A percentile compares a stretch with the other conserved stretches of the same genome.
Evolutionary conservation across 1,140 invertebrate genomes (phyloP).

Genomic region (Cephus cinctus): DNA sequence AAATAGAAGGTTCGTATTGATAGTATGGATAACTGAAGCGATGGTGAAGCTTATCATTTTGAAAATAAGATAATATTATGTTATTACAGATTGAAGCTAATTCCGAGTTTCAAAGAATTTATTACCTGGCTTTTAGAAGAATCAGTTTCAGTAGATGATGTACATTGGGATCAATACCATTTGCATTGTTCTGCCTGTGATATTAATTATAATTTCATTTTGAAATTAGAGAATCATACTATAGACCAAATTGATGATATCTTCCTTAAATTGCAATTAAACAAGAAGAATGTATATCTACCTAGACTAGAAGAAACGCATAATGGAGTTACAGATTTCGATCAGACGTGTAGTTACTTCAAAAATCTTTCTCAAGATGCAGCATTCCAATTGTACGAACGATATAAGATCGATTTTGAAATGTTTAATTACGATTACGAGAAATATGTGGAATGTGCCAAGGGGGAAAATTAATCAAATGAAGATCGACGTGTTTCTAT

Average conservation of each 20-base stretch:
- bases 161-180: conserved; percentile 48
- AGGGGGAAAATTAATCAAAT: conserved; percentile 9
- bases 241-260: conserved; percentile 35
- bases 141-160: conserved; percentile 37
- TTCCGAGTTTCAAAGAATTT: conserved; percentile 53
- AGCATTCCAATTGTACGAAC: conserved; percentile 38
- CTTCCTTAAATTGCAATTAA: conserved; percentile 34
- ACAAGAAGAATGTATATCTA: conserved; percentile 27
- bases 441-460: conserved; percentile 37
- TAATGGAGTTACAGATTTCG: conserved; percentile 36
- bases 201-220: conserved; percentile 41
- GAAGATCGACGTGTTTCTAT: too few relatives aligned
- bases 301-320: conserved; percentile 29
- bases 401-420: conserved; percentile 49
- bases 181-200: conserved; percentile 46
- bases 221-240: conserved; percentile 44
- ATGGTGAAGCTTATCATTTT: not conserved
- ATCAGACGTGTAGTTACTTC: conserved; percentile 46
- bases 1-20: conserved; percentile 33
- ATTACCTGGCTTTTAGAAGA: conserved; percentile 41
- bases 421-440: conserved; percentile 46
- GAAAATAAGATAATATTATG: not conserved
- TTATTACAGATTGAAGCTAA: conserved; percentile 41
- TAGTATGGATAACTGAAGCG: not conserved
- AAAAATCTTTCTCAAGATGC: conserved; percentile 31